Percentiles rank a stretch among this genome's conserved stretches.
phyloP scores from a whole-genome alignment of 2,888 invertebrate genomes.

The Drosophila kanekoi region DNA sequence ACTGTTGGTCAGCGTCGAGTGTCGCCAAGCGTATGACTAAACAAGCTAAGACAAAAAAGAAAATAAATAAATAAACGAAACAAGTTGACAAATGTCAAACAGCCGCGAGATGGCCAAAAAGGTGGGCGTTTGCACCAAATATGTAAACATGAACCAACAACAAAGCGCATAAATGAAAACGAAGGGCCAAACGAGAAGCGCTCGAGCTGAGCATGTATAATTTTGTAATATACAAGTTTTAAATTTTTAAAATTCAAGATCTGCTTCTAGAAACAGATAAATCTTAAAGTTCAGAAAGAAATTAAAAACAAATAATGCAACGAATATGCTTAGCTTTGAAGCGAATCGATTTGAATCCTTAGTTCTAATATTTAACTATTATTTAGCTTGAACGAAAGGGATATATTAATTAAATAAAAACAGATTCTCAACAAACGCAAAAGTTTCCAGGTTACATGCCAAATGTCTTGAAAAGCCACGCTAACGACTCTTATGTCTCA shows the following conservation, averaged over 20 bases:
- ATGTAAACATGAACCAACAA: slow-evolving; percentile 51
- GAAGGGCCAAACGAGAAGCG: slow-evolving; percentile 24
- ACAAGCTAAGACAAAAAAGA: slow-evolving; percentile 41
- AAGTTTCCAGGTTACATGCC: too few relatives aligned
- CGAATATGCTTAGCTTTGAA: too few relatives aligned
- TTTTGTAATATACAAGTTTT: not conserved
- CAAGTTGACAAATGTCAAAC: slow-evolving; percentile 75
- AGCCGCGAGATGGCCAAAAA: slow-evolving; percentile 58
- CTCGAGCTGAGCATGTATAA: slow-evolving; percentile 3
- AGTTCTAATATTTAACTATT: too few relatives aligned
- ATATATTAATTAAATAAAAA: too few relatives aligned
- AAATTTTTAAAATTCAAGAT: not conserved
- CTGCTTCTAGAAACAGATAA: too few relatives aligned
- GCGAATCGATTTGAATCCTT: too few relatives aligned
- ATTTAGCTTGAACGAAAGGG: too few relatives aligned
- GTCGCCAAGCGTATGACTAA: slow-evolving; percentile 44
- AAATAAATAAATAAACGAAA: slow-evolving; percentile 25
- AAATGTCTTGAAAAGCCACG: too few relatives aligned
- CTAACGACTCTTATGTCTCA: too few relatives aligned
- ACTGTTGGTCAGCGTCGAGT: slow-evolving; percentile 33
- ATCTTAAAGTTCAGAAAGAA: too few relatives aligned
- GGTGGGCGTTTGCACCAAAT: slow-evolving; percentile 55
- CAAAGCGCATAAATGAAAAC: slow-evolving; percentile 14
- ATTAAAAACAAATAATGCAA: too few relatives aligned
- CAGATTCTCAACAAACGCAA: too few relatives aligned